Percentiles rank a stretch among this genome's conserved stretches.
Evolutionary conservation across 1,140 invertebrate genomes (phyloP).

Genomic region (Epicauta chinensis): DNA sequence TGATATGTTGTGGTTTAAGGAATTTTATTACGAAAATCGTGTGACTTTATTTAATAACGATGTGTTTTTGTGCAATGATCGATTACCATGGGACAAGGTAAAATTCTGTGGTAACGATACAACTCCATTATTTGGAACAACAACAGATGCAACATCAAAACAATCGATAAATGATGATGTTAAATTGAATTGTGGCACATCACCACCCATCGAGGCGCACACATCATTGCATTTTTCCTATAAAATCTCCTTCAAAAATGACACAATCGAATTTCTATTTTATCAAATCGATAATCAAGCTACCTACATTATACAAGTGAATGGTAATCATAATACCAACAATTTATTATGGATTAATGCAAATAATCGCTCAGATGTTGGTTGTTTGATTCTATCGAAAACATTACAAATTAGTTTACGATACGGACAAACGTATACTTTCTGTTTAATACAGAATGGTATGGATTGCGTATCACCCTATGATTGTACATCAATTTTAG

Average conservation of each 20-base stretch:
- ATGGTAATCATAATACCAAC: not conserved
- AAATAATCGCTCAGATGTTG: not conserved
- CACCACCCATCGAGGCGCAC: too few relatives aligned
- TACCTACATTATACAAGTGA: not conserved
- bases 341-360: slow-evolving; percentile 1
- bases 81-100: not conserved
- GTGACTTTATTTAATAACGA: not conserved
- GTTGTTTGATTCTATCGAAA: too few relatives aligned
- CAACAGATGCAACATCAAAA: not conserved
- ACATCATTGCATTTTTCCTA: too few relatives aligned
- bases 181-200: too few relatives aligned
- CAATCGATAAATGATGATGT: too few relatives aligned
- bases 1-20: slow-evolving; percentile 18
- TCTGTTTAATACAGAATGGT: slow-evolving; percentile 15
- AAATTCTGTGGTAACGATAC: slow-evolving; percentile 6
- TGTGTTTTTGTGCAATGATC: not conserved
- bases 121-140: too few relatives aligned
- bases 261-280: too few relatives aligned
- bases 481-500: slow-evolving; percentile 14
- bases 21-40: slow-evolving; percentile 3
- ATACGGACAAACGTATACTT: slow-evolving; percentile 9
- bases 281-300: too few relatives aligned
- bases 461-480: slow-evolving; percentile 15
- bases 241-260: too few relatives aligned
- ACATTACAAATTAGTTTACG: not conserved